Conservation (phyloP, 2,113 vertebrate species). For the Antennarius striatus region DNA sequence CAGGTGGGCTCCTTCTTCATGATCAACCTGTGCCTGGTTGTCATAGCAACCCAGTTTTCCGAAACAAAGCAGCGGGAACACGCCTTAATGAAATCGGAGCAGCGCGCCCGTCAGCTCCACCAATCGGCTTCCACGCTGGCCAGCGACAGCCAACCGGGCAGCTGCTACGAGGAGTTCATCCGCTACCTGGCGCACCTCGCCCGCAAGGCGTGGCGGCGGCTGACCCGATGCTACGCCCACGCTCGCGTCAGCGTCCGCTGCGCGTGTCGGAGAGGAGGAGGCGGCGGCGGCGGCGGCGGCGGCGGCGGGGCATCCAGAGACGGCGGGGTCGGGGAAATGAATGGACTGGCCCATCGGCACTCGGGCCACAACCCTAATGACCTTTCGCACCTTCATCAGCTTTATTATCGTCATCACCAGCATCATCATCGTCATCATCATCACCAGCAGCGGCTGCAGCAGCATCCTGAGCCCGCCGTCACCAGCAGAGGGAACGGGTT, state of each 20-base stretch:
- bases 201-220: conserved; percentile 86
- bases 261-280: conserved; percentile 15
- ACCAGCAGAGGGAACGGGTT: conserved; percentile 78
- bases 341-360: conserved; percentile 75
- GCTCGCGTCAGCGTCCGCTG: background rate
- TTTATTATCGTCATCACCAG: conserved; percentile 36
- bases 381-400: conserved; percentile 81
- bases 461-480: conserved; percentile 29
- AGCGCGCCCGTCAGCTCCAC: conserved; percentile 89
- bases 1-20: conserved; percentile 99
- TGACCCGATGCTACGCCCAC: conserved; percentile 71
- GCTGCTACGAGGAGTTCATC: conserved; percentile 96
- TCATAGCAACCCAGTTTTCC: conserved; percentile 98
- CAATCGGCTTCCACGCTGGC: conserved; percentile 94
- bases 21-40: conserved; percentile 99
- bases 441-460: conserved; percentile 31
- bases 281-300: no score
- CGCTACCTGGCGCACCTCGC: conserved; percentile 91
- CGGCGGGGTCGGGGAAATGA: conserved; percentile 58
- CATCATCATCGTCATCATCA: conserved; percentile 29
- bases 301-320: conserved; percentile 38
- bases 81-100: conserved; percentile 95
- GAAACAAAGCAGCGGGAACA: conserved; percentile 99
- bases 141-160: conserved; percentile 94
- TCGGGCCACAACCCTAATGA: conserved; percentile 79